Base-by-base conservation (phyloP, 2,797 vertebrate genomes). In the Epinephelus coioides region DNA sequence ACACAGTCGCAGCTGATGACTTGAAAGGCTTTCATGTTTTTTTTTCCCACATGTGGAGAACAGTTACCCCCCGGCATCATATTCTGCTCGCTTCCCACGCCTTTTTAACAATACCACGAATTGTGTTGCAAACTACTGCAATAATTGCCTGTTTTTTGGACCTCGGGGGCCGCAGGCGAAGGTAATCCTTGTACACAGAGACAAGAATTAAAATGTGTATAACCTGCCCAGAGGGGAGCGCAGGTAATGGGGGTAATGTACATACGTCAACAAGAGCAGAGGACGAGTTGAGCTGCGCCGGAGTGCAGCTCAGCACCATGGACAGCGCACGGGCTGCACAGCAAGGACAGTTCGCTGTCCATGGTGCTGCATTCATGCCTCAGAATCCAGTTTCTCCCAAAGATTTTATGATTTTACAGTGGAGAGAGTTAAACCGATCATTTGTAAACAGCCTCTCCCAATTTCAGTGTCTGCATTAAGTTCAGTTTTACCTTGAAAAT, bases 21-120 rank as follows among this genome's bases (percentile, higher is more conserved):
- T 82, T 78, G 46, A 85, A 89, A 86, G 53, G 66, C 69, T 72
- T 79, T 78, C 5, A 18, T 50, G 23, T 85, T 79, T 78, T 69
- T 23, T 40, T 78, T 66, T 0, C 3, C 64, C 51, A 56, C 79
- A 79, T 80, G 59, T 51, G 63, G 70, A 67, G 54, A 82, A 43
- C 70, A 69, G 66, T 85, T 55, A 53, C 60, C 71, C 69, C 61
- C 38, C 51, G 38, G 74, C 73, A 71, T 54, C 25, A 19, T 64
- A 38, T 59, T 78, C 64, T 65, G 21, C 74, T 75, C 21, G 61
- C 69, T 55, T 66, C 73, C 75, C 79, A 79, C 44, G 18, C 70
- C 13, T 78, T 27, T 79, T 84, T 69, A 80, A 87, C 74, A 82
- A 83, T 82, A 60, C 38, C 56, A 54, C 59, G 43, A 82, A 83